Evolutionary conservation across 30 jellyfish, hydroid and myxozoan genomes (phyloP).

Genomic region (Chironex yamaguchii): DNA sequence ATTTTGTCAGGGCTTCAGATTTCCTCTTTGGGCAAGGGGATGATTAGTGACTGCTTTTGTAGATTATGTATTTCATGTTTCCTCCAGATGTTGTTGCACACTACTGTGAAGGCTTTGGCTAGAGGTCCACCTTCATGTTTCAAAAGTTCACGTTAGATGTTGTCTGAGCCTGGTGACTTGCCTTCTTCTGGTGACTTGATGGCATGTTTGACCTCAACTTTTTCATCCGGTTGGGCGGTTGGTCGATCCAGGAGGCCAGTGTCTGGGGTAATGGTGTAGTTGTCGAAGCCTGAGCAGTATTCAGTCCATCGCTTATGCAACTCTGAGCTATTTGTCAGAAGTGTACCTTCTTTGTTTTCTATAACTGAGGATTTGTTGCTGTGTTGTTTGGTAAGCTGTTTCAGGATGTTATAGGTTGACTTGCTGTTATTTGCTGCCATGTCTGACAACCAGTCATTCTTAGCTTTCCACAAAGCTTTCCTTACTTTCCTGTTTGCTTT

Average conservation of each 20-base stretch:
- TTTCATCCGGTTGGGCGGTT: background rate
- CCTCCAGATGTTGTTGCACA: background rate
- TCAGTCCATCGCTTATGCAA: no score
- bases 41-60: background rate
- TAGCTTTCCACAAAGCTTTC: no score
- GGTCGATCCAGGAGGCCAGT: no score
- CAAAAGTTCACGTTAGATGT: background rate
- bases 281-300: no score
- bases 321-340: no score
- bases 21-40: background rate
- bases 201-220: background rate
- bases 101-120: background rate
- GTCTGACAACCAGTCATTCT: no score
- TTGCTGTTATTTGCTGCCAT: background rate
- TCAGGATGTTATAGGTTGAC: background rate
- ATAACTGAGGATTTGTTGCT: no score
- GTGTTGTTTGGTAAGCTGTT: no score
- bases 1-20: background rate
- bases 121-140: background rate
- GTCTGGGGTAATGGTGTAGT: no score
- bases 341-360: background rate
- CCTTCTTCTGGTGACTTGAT: background rate
- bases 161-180: background rate
- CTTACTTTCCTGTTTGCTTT: no score
- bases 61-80: background rate